A percentile compares a stretch with the other conserved stretches of the same genome.
phyloP scores from a whole-genome alignment of 2,888 invertebrate genomes.

The Ennomos erosarius region DNA sequence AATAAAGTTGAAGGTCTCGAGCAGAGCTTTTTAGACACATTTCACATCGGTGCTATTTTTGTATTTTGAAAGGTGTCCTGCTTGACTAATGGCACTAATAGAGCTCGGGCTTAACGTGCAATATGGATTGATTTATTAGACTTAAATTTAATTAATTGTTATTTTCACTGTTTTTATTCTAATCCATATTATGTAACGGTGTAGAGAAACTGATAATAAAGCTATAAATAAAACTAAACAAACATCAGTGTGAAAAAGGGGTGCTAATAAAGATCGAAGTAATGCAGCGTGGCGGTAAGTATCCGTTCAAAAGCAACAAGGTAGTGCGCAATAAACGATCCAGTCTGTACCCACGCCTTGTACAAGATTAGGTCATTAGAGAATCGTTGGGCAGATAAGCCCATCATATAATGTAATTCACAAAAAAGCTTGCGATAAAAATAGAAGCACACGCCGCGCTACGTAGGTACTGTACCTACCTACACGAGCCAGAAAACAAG shows the following conservation, averaged over 20 bases:
- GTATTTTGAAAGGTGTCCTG: constrained; percentile 7
- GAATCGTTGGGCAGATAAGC: constrained; percentile 39
- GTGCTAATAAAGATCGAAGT: no score
- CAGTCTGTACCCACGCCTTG: constrained; percentile 20
- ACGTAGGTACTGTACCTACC: constrained; percentile 47
- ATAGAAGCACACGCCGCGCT: constrained; percentile 57
- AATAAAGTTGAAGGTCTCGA: constrained; percentile 17
- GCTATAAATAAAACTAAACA: no score
- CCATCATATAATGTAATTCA: constrained; percentile 49
- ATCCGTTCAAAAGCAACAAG: constrained; percentile 3
- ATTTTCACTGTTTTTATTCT: no score
- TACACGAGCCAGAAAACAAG: constrained; percentile 58
- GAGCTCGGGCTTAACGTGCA: no score
- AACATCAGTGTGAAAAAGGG: no score
- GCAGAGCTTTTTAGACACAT: constrained; percentile 13
- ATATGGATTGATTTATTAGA: constrained; percentile 9
- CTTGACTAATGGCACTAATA: constrained; percentile 11
- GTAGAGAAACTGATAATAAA: no score
- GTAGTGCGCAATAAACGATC: constrained; percentile 22
- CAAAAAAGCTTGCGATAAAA: constrained; percentile 64
- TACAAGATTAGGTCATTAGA: constrained; percentile 54
- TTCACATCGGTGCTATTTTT: constrained; percentile 13
- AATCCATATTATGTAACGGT: no score
- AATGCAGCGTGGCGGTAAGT: not conserved
- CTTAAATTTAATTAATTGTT: not conserved